Evolutionary conservation across 1,140 invertebrate genomes (phyloP), one percentile per base, ranked within the genome.

Genomic region (Bicyclus anynana): DNA sequence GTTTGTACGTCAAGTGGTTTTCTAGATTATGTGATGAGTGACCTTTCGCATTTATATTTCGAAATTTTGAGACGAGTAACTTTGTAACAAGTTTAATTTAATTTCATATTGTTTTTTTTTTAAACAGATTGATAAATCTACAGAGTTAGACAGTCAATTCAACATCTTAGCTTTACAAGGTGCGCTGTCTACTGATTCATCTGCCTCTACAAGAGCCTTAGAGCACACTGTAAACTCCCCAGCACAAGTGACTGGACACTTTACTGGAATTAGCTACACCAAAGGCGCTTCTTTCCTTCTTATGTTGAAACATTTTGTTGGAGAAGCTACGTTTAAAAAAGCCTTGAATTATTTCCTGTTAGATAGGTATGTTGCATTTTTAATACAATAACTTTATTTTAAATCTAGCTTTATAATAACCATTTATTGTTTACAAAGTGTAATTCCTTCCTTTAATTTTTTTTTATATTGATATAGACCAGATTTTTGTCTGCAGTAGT

Each of bases 251-350:
- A 84, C 82, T 10, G 86, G 85, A 9, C 91, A 91, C 69, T 93
- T 93, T 62, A 87, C 84, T 60, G 87, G 84, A 12, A 91, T 93
- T 44, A 91, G 91, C 3, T 93, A 93, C 63, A 89, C 89, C 6
- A 93, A 93, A 77, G 92, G 91, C 17, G 94, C 90, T 3, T 88
- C 92, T 1, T 84, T 96, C 6, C 90, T 96, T 3, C 80, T 94
- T 23, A 96, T 96, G 95, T 90, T 95, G 69, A 89, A 92, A 55
- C 90, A 93, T 66, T 91, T 93, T 29, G 78, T 96, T 9, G 92
- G 93, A 3, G 84, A 91, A 42, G 77, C 84, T 0, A 90, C 90
- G 1, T 95, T 96, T 73, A 84, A 89, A 62, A 87, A 87, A 47
- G 93, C 92, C 2, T 74, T 95, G 18, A 83, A 89, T 47, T 60